These are phyloP conservation scores for Epinotia brunnichana DNA, from an alignment of 2,888 invertebrate species.

Conservation along the genomic window DNA sequence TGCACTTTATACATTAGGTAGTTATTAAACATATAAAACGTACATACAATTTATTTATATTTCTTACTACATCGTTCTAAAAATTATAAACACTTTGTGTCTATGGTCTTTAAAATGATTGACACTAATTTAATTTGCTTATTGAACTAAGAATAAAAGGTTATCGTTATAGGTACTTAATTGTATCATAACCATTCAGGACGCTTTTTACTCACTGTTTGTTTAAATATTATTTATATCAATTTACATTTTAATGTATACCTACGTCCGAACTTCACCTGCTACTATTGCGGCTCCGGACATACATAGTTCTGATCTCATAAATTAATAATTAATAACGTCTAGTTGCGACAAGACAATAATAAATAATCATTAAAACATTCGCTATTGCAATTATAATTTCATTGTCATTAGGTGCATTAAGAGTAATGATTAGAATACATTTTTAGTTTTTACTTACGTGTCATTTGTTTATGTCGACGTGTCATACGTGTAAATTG, in stretches of 20 bases:
- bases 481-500: too few species aligned
- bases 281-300: slow-evolving; percentile 16
- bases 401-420: not conserved
- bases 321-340: slow-evolving; percentile 24
- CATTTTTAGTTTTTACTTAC: not conserved
- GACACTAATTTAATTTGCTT: not conserved
- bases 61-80: too few species aligned
- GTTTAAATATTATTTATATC: slow-evolving; percentile 17
- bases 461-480: not conserved
- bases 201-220: not conserved
- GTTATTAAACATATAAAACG: not conserved
- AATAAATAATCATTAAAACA: slow-evolving; percentile 19
- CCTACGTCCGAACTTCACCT: slow-evolving; percentile 23
- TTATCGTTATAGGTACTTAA: not conserved
- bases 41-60: too few species aligned
- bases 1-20: not conserved
- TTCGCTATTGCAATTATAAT: not conserved
- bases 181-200: not conserved
- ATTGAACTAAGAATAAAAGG: not conserved
- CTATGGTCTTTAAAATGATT: not conserved
- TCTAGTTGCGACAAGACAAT: slow-evolving; percentile 4
- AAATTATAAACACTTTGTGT: not conserved
- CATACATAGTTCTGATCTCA: slow-evolving; percentile 32
- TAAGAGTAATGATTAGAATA: not conserved
- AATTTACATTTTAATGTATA: slow-evolving; percentile 27